phyloP scores from a whole-genome alignment of 1,140 invertebrate species.

The Plectrocnemia conspersa region DNA sequence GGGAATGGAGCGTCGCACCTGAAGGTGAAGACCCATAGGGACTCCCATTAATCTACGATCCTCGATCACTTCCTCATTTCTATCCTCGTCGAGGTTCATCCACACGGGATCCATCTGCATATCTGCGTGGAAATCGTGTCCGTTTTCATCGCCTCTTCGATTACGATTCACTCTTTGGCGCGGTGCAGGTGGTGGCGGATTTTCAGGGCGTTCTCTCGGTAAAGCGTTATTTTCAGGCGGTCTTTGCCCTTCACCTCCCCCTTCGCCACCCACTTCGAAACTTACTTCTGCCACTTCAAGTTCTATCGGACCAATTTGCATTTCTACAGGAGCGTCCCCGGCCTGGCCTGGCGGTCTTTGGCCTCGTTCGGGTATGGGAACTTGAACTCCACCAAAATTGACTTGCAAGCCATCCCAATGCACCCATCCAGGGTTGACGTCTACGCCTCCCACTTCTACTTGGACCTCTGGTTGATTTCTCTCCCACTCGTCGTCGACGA shows the following conservation, averaged over 20 bases:
- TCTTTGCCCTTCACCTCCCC: not conserved
- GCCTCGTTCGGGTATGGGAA: slow-evolving; percentile 5
- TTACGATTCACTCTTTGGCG: not conserved
- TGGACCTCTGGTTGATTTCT: not conserved
- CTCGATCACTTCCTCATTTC: slow-evolving; percentile 1
- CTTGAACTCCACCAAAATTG: slow-evolving; percentile 9
- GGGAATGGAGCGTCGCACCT: no score
- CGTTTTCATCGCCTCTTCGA: not conserved
- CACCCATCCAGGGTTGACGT: slow-evolving; percentile 16
- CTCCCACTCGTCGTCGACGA: slow-evolving; percentile 2
- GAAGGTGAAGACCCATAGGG: no score
- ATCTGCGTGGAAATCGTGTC: not conserved
- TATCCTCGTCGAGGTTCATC: not conserved
- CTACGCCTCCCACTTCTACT: slow-evolving; percentile 7
- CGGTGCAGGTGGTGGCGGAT: not conserved
- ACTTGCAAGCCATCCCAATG: slow-evolving; percentile 12
- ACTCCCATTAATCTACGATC: no score
- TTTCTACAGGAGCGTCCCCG: not conserved
- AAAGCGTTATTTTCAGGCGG: not conserved
- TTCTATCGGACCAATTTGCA: slow-evolving; percentile 13
- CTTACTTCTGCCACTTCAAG: slow-evolving; percentile 7
- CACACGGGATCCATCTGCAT: not conserved
- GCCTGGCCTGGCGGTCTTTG: not conserved
- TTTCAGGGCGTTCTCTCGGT: slow-evolving; percentile 2
- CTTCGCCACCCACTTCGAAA: slow-evolving; percentile 1